Evolutionary conservation across 23 tunicate genomes (phyloP), one percentile per base, ranked within the genome.

Genomic region (Ascidia mentula): DNA sequence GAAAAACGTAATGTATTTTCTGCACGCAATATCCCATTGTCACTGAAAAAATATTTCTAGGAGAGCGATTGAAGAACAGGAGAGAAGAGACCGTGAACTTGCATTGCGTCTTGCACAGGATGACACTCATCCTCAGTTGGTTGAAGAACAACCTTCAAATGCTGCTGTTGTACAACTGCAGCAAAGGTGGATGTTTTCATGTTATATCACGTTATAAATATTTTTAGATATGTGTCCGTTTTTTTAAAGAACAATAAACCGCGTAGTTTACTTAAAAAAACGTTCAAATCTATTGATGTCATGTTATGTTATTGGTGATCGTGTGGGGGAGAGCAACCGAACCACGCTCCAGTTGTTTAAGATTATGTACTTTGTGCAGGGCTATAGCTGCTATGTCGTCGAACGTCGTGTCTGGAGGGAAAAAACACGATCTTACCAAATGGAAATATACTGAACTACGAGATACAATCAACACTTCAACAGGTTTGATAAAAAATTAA

Each of bases 71-170:
- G 86, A 75, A 46, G 99, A 95, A 46, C 99, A 95, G 80, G 96
- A 95, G 53, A 78, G 88, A 73, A 74, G 88, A 31, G 99, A 95
- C 53, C 73, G 92, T 28, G 99, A 95, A 40, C 86, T 95, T 20
- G 99, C 99, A 34, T 75, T 88, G 94, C 72, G 99, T 36, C 61
- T 96, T 53, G 99, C 96, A 18, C 87, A 85, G 69, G 99, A 96
- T 71, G 95, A 96, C 70, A 87, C 82, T 9, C 78, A 84, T 28
- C 69, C 95, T 0, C 97, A 87, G 80, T 40, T 87, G 36, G 94
- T 88, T 12, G 92, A 83, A 17, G 98, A 93, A 45, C 77, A 69
- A 31, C 87, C 87, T 31, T 39, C 72, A 13, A 76, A 82, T 15
- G 60, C 73, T 0, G 88, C 87, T 32, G 91, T 88, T 42, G 34